A percentile compares a stretch with the other conserved stretches of the same genome.
These are phyloP conservation scores for Galago senegalensis DNA, from an alignment of 2,797 vertebrate species.

Conservation along the genomic window DNA sequence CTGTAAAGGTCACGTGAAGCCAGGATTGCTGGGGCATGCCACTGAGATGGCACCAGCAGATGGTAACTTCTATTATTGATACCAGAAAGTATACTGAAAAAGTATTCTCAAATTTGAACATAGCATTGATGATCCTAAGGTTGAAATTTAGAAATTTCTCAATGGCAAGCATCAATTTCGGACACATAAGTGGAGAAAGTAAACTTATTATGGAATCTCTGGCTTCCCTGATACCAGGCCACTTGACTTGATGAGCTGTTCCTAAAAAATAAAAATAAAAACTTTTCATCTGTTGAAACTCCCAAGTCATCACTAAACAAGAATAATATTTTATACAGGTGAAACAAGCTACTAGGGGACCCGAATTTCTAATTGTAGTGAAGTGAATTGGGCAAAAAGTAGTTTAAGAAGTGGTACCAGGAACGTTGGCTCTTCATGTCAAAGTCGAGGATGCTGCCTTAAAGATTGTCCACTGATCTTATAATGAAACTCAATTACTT, in stretches of 20 bases:
- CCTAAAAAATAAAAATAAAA: slow-evolving; percentile 49
- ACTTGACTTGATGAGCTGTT: slow-evolving; percentile 32
- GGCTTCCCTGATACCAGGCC: not conserved
- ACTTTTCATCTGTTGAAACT: not conserved
- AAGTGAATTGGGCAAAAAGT: not conserved
- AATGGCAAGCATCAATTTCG: slow-evolving; percentile 44
- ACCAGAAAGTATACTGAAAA: not conserved
- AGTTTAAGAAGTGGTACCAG: not conserved
- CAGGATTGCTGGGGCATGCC: accelerated
- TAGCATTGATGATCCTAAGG: not conserved
- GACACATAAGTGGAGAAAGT: slow-evolving; percentile 22
- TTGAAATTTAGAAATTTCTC: slow-evolving; percentile 66
- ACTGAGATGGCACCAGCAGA: accelerated
- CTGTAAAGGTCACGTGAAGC: not conserved
- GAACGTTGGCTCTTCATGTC: not conserved
- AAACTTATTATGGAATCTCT: not conserved
- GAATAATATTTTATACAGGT: not conserved
- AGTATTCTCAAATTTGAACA: not conserved
- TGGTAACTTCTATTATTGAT: too few relatives aligned
- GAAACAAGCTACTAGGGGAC: not conserved
- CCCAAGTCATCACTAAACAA: not conserved
- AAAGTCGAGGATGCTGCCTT: not conserved
- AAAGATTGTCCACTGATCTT: not conserved
- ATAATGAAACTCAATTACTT: not conserved
- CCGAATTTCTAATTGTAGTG: not conserved